Evolutionary conservation across 2,797 vertebrate species (phyloP).

Genomic region (Enteromius anoplus): DNA sequence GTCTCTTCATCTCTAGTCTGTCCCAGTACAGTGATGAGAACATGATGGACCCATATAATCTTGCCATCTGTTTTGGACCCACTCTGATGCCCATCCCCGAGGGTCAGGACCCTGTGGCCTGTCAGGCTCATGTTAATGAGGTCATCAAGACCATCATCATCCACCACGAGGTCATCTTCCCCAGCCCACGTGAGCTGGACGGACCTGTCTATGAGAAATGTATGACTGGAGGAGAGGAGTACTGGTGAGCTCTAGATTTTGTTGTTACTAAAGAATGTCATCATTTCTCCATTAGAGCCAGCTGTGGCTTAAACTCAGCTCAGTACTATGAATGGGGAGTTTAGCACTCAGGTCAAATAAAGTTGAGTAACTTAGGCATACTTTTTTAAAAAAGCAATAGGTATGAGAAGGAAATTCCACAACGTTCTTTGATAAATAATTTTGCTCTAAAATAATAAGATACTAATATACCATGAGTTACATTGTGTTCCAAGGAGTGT

Average conservation of each 20-base stretch:
- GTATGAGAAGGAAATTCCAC: neutral
- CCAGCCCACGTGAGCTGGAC: constrained; percentile 87
- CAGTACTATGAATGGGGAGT: constrained; percentile 21
- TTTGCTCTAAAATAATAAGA: neutral
- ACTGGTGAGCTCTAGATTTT: constrained; percentile 83
- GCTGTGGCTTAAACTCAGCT: constrained; percentile 33
- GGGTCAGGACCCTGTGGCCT: constrained; percentile 93
- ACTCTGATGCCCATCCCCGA: constrained; percentile 98
- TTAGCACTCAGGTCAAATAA: constrained; percentile 29
- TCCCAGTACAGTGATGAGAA: constrained; percentile 99
- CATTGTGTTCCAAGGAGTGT: neutral
- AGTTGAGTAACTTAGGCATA: constrained; percentile 2
- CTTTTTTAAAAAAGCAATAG: constrained; percentile 18
- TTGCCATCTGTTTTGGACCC: constrained; percentile 98
- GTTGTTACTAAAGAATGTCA: constrained; percentile 32
- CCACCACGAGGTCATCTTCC: constrained; percentile 94
- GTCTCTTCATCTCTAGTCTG: constrained; percentile 76
- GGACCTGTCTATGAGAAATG: constrained; percentile 98
- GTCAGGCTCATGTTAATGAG: constrained; percentile 98
- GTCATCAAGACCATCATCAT: constrained; percentile 97
- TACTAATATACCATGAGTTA: neutral
- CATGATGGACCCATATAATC: constrained; percentile 99
- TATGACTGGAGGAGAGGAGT: constrained; percentile 97
- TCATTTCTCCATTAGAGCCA: constrained; percentile 27
- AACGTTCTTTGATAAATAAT: neutral